Evolutionary conservation across 2,888 invertebrate genomes (phyloP).

Genomic region (Bembecia ichneumoniformis): DNA sequence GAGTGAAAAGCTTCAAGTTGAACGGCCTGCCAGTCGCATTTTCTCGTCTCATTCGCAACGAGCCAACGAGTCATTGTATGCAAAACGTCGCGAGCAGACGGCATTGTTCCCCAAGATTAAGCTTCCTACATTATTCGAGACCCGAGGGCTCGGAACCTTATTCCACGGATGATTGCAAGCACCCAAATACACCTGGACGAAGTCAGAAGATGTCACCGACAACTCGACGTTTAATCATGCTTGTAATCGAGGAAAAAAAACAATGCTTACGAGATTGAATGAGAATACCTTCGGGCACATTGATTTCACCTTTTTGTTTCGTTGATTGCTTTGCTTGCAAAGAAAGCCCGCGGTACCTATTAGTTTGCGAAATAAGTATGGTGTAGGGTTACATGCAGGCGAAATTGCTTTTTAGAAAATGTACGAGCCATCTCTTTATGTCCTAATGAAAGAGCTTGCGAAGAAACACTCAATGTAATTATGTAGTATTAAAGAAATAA

Average conservation of each 20-base stretch:
- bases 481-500: neutral
- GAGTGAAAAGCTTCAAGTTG: neutral
- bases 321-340: neutral
- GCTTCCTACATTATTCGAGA: conserved; percentile 51
- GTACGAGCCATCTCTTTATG: neutral
- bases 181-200: conserved; percentile 24
- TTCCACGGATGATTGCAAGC: conserved; percentile 53
- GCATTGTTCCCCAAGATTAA: conserved; percentile 66
- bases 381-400: neutral
- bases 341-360: neutral
- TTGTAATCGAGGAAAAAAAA: conserved; percentile 52
- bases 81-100: conserved; percentile 59
- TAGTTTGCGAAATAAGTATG: neutral
- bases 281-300: neutral
- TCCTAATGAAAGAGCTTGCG: neutral
- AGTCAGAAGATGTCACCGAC: conserved; percentile 26
- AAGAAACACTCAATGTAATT: neutral
- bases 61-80: conserved; percentile 59
- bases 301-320: neutral
- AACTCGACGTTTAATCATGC: conserved; percentile 53
- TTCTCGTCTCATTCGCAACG: conserved; percentile 30
- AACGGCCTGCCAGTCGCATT: conserved; percentile 29
- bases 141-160: conserved; percentile 39
- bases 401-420: neutral
- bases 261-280: conserved; percentile 29